These are phyloP conservation scores for Nomada ferruginata DNA, from an alignment of 2,888 invertebrate genomes.

Conservation along the genomic window DNA sequence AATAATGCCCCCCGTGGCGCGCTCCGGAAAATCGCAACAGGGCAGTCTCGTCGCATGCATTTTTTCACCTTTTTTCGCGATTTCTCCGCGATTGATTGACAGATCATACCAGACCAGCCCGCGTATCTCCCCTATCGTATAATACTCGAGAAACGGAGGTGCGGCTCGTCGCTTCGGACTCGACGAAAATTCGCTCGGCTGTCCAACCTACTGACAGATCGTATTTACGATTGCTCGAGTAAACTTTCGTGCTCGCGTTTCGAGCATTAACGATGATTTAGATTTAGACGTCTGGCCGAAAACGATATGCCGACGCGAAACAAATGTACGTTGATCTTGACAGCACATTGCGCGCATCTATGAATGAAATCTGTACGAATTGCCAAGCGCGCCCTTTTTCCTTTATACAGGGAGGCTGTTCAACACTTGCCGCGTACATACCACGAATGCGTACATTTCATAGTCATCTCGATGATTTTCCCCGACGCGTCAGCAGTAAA, in stretches of 20 bases:
- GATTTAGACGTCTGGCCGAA: not conserved
- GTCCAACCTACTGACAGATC: constrained; percentile 49
- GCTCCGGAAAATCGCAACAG: constrained; percentile 72
- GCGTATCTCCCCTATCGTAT: constrained; percentile 55
- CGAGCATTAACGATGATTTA: constrained; percentile 27
- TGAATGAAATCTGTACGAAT: too few relatives aligned
- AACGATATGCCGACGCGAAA: not conserved
- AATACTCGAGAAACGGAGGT: constrained; percentile 48
- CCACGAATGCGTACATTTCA: constrained; percentile 26
- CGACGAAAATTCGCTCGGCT: constrained; percentile 44
- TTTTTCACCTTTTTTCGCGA: constrained; percentile 68
- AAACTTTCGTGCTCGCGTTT: constrained; percentile 17
- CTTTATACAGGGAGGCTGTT: constrained; percentile 4
- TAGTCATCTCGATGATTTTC: constrained; percentile 65
- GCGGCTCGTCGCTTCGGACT: constrained; percentile 15
- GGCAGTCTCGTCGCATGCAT: constrained; percentile 73
- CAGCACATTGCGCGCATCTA: not conserved
- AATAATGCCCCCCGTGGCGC: constrained; percentile 64
- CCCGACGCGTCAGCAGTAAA: constrained; percentile 53
- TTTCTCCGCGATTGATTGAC: constrained; percentile 72
- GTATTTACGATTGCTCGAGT: constrained; percentile 37
- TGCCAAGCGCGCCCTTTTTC: not conserved
- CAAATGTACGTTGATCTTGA: constrained; percentile 26
- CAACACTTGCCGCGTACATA: not conserved
- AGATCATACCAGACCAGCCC: constrained; percentile 64